Evolutionary conservation across 2,888 invertebrate genomes (phyloP).

Genomic region (Palloptera scutellata): DNA sequence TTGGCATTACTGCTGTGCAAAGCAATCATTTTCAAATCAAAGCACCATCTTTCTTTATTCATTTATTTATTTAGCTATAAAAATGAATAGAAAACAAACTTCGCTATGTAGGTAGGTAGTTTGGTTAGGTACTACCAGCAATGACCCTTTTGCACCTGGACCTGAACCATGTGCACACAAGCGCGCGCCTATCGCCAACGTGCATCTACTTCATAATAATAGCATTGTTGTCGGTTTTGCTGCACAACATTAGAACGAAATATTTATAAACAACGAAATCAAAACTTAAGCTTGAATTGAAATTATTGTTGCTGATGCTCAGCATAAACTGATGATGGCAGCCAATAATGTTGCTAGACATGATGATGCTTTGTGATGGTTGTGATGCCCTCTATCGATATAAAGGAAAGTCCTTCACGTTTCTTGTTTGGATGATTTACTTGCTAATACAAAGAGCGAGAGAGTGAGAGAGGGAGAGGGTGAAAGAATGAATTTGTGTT

Average conservation of each 20-base stretch:
- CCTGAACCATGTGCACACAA: too few species aligned
- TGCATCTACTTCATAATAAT: conserved; percentile 7
- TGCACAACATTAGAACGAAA: background rate
- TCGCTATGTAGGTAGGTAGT: too few species aligned
- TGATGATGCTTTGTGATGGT: background rate
- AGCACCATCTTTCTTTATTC: too few species aligned
- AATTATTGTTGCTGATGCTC: conserved; percentile 7
- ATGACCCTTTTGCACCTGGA: conserved; percentile 12
- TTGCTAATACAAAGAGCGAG: too few species aligned
- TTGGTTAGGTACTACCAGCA: background rate
- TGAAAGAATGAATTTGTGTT: too few species aligned
- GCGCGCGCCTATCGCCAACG: background rate
- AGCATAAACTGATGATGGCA: background rate
- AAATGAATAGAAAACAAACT: too few species aligned
- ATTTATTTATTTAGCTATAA: too few species aligned
- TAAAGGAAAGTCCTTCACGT: background rate
- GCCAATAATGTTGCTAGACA: background rate
- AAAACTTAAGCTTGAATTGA: background rate
- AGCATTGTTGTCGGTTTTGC: background rate
- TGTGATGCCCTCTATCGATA: background rate
- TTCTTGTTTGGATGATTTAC: too few species aligned
- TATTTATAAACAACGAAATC: background rate
- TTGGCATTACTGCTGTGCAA: too few species aligned
- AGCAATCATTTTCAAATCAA: too few species aligned
- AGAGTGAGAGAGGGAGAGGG: too few species aligned